Evolutionary conservation across 2,797 vertebrate species (phyloP), one percentile per base, ranked within the genome.

Genomic region (Vultur gryphus): DNA sequence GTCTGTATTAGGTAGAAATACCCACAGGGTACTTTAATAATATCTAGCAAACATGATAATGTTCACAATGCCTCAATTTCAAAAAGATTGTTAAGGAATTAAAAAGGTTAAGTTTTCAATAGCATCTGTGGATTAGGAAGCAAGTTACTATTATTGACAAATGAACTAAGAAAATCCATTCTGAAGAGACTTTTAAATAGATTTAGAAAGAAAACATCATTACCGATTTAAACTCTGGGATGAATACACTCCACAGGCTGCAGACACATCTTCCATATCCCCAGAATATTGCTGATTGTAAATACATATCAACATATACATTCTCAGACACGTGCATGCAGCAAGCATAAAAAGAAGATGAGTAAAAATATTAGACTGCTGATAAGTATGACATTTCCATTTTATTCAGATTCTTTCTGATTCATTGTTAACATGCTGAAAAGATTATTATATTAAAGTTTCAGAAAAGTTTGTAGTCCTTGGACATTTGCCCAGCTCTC

Each of bases 161-260:
- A 75, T 48, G 3, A 88, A 43, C 25, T 75, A 43, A 71, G 29
- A 58, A 94, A 93, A 84, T 48, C 9, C 14, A 54, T 71, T 76
- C 16, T 61, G 57, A 84, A 76, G 23, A 72, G 11, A 64, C 20
- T 54, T 88, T 59, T 46, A 83, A 84, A 55, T 39, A 73, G 7
- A 70, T 66, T 91, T 66, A 80, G 35, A 55, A 89, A 86, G 20
- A 73, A 85, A 84, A 83, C 3, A 48, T 41, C 12, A 14, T 35
- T 64, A 55, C 13, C 1, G 2, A 18, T 77, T 82, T 73, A 62
- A 82, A 77, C 13, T 1, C 0, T 7, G 0, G 13, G 13, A 58
- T 49, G 14, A 87, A 86, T 75, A 59, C 4, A 17, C 9, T 69
- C 33, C 41, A 31, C 7, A 46, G 15, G 16, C 13, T 80, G 10